Percentiles rank a stretch among this genome's conserved stretches.
Conservation (phyloP, 2,888 invertebrate species). For the Tenthredo mesomela region DNA sequence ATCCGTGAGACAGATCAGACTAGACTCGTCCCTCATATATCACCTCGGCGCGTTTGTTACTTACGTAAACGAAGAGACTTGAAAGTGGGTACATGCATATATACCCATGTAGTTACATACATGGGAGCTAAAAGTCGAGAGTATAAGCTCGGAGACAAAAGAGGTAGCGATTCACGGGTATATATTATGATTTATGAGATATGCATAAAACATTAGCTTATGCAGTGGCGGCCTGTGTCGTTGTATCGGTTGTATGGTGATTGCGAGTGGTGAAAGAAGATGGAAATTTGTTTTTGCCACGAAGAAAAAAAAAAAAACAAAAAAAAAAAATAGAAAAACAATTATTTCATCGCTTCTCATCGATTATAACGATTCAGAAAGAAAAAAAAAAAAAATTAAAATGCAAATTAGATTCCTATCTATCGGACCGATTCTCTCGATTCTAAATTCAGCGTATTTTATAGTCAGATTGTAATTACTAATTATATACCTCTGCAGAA, state of each 20-base stretch:
- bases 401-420: too few species aligned
- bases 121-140: not conserved
- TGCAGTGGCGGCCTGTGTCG: not conserved
- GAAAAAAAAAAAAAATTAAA: not conserved
- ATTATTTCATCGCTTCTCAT: not conserved
- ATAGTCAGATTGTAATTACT: not conserved
- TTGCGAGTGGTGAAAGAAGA: not conserved
- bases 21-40: not conserved
- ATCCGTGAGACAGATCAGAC: not conserved
- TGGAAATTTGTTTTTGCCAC: not conserved
- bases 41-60: not conserved
- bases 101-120: constrained; percentile 16
- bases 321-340: not conserved
- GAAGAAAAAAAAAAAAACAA: not conserved
- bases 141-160: constrained; percentile 32
- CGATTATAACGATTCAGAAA: not conserved
- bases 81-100: constrained; percentile 26
- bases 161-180: constrained; percentile 39
- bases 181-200: constrained; percentile 26
- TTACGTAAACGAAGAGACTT: constrained; percentile 43
- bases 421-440: not conserved
- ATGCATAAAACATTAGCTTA: constrained; percentile 45
- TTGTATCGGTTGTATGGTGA: constrained; percentile 6
- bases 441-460: not conserved
- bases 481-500: constrained; percentile 11